Percentiles rank a stretch among this genome's conserved stretches.
These are phyloP conservation scores for Mantis religiosa DNA, from an alignment of 2,888 invertebrate species.

Conservation along the genomic window DNA sequence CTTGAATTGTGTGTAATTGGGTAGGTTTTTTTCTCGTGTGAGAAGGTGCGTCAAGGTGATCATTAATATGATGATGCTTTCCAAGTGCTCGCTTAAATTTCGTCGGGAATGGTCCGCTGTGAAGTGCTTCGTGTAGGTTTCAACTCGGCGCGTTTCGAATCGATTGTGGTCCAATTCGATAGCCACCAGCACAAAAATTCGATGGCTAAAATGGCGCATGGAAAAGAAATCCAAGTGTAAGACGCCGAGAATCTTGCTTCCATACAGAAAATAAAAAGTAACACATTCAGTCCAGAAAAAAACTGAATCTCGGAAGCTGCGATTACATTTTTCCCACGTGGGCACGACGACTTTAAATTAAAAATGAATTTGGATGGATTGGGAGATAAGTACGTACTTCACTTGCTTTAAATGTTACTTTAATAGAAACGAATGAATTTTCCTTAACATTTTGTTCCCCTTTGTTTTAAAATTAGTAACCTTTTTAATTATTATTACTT, in stretches of 20 bases:
- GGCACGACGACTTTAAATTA: background rate
- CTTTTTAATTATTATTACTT: background rate
- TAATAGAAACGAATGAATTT: background rate
- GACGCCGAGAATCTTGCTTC: background rate
- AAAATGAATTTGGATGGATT: background rate
- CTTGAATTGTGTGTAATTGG: background rate
- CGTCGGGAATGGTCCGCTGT: background rate
- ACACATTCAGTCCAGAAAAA: background rate
- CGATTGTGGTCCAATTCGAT: background rate
- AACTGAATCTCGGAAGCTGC: background rate
- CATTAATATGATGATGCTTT: background rate
- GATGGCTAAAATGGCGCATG: background rate
- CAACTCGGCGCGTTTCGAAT: background rate
- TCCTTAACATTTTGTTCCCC: background rate
- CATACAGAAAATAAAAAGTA: background rate
- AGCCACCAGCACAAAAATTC: background rate
- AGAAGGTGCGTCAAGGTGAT: background rate
- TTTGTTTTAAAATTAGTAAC: background rate
- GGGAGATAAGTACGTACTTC: background rate
- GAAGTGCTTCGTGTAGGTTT: conserved; percentile 2
- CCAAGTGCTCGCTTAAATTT: background rate
- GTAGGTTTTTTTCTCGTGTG: background rate
- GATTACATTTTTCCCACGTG: background rate
- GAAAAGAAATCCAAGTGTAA: background rate
- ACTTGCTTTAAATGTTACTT: background rate